These are phyloP conservation scores for Ctenicera cuprea DNA, from an alignment of 2,888 invertebrate genomes.

Conservation along the genomic window DNA sequence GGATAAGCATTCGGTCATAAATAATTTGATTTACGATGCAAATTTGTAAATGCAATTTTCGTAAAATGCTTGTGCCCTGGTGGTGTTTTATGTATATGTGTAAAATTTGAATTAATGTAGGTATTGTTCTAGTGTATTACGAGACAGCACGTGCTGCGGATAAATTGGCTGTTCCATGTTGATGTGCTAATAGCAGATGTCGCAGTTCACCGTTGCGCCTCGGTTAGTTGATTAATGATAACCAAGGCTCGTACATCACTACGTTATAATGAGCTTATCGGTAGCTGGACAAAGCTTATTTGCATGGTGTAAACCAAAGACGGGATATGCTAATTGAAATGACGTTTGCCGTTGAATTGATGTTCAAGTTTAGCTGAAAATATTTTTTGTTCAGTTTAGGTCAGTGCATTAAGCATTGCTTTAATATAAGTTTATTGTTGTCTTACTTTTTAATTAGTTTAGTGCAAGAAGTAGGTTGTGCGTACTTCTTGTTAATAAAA, in stretches of 20 bases:
- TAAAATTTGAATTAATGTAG: slow-evolving; percentile 39
- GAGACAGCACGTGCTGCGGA: slow-evolving; percentile 46
- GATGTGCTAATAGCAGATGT: slow-evolving; percentile 61
- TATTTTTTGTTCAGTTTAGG: too few relatives aligned
- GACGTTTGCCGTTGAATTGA: not conserved
- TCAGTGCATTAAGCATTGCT: too few relatives aligned
- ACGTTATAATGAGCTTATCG: slow-evolving; percentile 59
- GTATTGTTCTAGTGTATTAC: slow-evolving; percentile 37
- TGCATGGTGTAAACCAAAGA: slow-evolving; percentile 20
- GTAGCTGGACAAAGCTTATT: slow-evolving; percentile 33
- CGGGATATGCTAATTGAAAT: not conserved
- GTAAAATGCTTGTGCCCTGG: slow-evolving; percentile 21
- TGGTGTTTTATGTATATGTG: slow-evolving; percentile 37
- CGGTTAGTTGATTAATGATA: slow-evolving; percentile 61
- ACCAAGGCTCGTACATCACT: slow-evolving; percentile 57
- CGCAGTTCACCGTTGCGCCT: slow-evolving; percentile 56
- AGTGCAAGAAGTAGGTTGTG: too few relatives aligned
- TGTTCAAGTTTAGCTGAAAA: too few relatives aligned
- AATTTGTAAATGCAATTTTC: slow-evolving; percentile 34
- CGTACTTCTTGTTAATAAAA: too few relatives aligned
- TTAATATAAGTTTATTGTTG: too few relatives aligned
- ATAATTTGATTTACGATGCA: slow-evolving; percentile 34
- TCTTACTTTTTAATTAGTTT: too few relatives aligned
- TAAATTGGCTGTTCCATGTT: slow-evolving; percentile 53
- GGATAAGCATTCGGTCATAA: slow-evolving; percentile 22